Percentiles rank a stretch among this genome's conserved stretches.
Conservation (phyloP, 2,797 vertebrate genomes). For the Pygocentrus nattereri region DNA sequence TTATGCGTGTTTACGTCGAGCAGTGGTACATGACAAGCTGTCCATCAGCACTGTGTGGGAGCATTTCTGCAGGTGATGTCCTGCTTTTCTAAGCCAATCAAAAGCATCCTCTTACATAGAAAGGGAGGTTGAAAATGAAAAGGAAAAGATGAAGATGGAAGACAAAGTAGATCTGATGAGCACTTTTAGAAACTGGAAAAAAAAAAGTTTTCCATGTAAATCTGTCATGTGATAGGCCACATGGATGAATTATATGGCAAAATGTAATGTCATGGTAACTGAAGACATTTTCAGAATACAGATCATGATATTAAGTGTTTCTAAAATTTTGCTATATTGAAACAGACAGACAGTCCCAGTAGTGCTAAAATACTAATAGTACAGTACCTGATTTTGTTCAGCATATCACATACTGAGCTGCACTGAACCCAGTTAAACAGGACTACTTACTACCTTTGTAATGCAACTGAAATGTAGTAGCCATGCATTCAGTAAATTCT, state of each 20-base stretch:
- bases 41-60: background rate
- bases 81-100: constrained; percentile 19
- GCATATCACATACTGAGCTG: background rate
- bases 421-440: background rate
- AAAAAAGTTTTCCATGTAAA: background rate
- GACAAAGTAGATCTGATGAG: background rate
- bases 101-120: constrained; percentile 25
- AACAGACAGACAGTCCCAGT: too few species aligned
- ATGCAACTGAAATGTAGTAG: too few species aligned
- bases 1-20: background rate
- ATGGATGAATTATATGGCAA: constrained; percentile 14
- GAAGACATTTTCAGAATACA: too few species aligned
- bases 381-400: background rate
- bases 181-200: background rate
- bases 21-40: constrained; percentile 8
- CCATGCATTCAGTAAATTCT: too few species aligned
- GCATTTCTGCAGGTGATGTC: constrained; percentile 42
- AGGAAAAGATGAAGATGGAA: constrained; percentile 19
- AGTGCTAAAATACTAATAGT: too few species aligned
- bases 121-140: constrained; percentile 45
- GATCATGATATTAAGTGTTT: too few species aligned
- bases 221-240: constrained; percentile 18
- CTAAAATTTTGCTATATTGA: too few species aligned
- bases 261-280: background rate
- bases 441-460: background rate